Evolutionary conservation across 2,888 invertebrate species (phyloP).

Genomic region (Anagyrus pseudococci): DNA sequence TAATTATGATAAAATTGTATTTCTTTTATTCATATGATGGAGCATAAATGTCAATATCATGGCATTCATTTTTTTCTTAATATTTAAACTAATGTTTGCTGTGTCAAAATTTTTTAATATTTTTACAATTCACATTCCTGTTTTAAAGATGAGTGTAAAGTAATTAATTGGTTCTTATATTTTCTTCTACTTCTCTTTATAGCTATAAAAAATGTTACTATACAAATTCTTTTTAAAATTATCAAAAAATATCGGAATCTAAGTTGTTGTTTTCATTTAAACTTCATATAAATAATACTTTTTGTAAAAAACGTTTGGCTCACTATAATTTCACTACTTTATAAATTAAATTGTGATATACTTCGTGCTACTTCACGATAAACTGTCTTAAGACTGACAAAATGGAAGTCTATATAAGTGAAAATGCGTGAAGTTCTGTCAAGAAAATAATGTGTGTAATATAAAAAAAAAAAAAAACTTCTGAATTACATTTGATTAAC

Average conservation of each 20-base stretch:
- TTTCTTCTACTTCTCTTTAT: background rate
- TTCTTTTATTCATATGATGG: background rate
- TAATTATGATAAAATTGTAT: background rate
- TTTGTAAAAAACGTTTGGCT: background rate
- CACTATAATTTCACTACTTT: slow-evolving; percentile 8
- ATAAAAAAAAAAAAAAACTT: no score
- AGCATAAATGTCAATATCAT: no score
- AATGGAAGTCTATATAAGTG: slow-evolving; percentile 33
- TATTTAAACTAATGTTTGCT: no score
- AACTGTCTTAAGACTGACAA: slow-evolving; percentile 37
- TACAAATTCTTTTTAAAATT: background rate
- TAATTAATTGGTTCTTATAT: background rate
- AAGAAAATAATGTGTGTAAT: no score
- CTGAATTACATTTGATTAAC: no score
- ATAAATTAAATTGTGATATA: slow-evolving; percentile 38
- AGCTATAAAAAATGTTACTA: background rate
- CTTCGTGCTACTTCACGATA: slow-evolving; percentile 36
- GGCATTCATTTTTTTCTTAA: no score
- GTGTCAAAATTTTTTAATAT: no score
- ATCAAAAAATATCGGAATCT: background rate
- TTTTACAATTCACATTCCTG: no score
- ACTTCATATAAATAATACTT: slow-evolving; percentile 19
- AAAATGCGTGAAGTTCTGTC: no score
- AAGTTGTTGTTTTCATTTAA: background rate
- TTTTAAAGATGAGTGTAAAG: background rate